A percentile compares a stretch with the other conserved stretches of the same genome.
phyloP scores from a whole-genome alignment of 2,888 invertebrate genomes.

The Cephonodes hylas region DNA sequence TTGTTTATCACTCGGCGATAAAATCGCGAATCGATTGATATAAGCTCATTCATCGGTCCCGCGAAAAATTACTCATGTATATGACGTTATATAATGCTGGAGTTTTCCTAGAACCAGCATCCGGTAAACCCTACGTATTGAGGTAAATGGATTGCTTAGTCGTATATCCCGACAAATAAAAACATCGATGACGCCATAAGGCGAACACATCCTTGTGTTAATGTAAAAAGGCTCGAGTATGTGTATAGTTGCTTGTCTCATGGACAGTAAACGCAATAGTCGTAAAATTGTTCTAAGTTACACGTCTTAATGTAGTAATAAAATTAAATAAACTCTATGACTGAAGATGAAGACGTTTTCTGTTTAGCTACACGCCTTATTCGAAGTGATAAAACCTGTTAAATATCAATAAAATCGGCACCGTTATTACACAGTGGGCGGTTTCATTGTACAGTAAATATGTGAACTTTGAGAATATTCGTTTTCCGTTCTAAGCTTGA shows the following conservation, averaged over 20 bases:
- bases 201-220: slow-evolving; percentile 40
- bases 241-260: background rate
- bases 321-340: background rate
- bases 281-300: background rate
- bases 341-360: background rate
- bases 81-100: slow-evolving; percentile 17
- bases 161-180: slow-evolving; percentile 29
- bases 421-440: background rate
- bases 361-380: background rate
- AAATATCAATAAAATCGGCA: background rate
- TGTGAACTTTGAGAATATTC: background rate
- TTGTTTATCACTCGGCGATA: slow-evolving; percentile 1
- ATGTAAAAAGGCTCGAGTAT: slow-evolving; percentile 19
- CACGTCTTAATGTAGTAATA: background rate
- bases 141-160: slow-evolving; percentile 29
- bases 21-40: slow-evolving; percentile 16
- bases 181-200: slow-evolving; percentile 39
- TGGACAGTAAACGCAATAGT: background rate
- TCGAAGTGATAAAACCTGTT: background rate
- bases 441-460: background rate
- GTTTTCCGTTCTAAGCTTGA: background rate
- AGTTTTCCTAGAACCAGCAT: slow-evolving; percentile 28
- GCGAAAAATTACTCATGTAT: background rate
- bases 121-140: slow-evolving; percentile 31
- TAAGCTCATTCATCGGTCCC: slow-evolving; percentile 24